Conservation (phyloP, 2,888 invertebrate species). For the Acrobasis suavella region DNA sequence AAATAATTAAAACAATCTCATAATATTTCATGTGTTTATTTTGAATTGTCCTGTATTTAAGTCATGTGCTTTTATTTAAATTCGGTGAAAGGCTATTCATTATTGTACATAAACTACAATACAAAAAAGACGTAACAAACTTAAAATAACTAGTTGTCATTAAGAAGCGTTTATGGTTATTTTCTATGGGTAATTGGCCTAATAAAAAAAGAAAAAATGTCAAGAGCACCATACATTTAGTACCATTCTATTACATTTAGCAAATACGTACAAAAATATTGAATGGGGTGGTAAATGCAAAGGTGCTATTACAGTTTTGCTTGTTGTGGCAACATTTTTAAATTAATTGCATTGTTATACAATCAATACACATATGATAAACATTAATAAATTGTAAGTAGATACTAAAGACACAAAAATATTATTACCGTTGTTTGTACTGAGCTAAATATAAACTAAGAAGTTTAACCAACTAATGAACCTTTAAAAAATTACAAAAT, state of each 20-base stretch:
- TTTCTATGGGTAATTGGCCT: not conserved
- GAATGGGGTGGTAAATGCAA: slow-evolving; percentile 11
- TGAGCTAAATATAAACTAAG: slow-evolving; percentile 24
- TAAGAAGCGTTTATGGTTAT: not conserved
- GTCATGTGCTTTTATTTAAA: slow-evolving; percentile 64
- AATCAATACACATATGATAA: not conserved
- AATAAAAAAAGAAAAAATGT: slow-evolving; percentile 10
- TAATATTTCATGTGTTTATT: slow-evolving; percentile 37
- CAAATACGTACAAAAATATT: slow-evolving; percentile 12
- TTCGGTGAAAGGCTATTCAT: slow-evolving; percentile 72
- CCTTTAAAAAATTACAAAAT: slow-evolving; percentile 25
- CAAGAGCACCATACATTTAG: slow-evolving; percentile 39
- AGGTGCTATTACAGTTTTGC: slow-evolving; percentile 1
- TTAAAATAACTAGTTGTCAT: slow-evolving; percentile 8
- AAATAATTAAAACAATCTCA: slow-evolving; percentile 28
- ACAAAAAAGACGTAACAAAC: not conserved
- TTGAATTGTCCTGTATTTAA: slow-evolving; percentile 40
- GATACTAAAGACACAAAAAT: slow-evolving; percentile 20
- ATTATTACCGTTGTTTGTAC: slow-evolving; percentile 34
- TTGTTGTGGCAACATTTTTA: not conserved
- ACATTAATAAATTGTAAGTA: not conserved
- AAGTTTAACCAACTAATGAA: slow-evolving; percentile 22
- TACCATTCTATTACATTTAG: slow-evolving; percentile 34
- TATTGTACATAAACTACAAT: slow-evolving; percentile 19
- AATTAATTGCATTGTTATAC: not conserved